Percentiles rank a stretch among this genome's conserved stretches.
phyloP scores from a whole-genome alignment of 2,797 vertebrate species.

The Linurgus olivaceus region DNA sequence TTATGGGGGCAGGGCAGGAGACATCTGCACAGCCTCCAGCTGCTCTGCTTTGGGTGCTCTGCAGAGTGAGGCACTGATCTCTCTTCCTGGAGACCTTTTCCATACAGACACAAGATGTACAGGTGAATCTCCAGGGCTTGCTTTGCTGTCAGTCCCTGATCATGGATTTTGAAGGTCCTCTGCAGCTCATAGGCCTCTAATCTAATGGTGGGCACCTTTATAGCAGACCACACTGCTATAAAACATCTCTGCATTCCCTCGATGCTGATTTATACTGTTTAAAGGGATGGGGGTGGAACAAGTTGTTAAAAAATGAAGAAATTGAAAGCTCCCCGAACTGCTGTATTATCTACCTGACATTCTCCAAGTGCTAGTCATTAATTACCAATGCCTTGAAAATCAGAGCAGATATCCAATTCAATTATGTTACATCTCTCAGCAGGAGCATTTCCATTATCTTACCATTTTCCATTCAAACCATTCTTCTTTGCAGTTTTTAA shows the following conservation, averaged over 20 bases:
- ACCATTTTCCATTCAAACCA: not conserved
- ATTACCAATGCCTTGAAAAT: slow-evolving; percentile 43
- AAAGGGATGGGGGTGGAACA: not conserved
- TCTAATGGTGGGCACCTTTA: not conserved
- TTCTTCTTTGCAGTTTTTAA: not conserved
- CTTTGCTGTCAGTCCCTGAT: not conserved
- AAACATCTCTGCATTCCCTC: not conserved
- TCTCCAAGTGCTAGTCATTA: slow-evolving; percentile 37
- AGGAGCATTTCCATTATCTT: not conserved
- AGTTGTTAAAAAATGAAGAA: slow-evolving; percentile 39
- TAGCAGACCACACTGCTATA: not conserved
- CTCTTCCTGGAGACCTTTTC: not conserved
- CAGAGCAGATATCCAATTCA: not conserved
- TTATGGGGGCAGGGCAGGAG: not conserved
- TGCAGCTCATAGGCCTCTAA: not conserved
- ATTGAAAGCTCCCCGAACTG: slow-evolving; percentile 40
- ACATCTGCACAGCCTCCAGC: not conserved
- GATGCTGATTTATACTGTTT: slow-evolving; percentile 30
- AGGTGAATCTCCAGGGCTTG: not conserved
- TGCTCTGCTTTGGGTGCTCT: not conserved
- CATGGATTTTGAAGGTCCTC: not conserved
- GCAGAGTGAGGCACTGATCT: not conserved
- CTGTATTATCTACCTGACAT: slow-evolving; percentile 29
- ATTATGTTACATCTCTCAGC: not conserved
- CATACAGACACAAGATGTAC: not conserved